Conservation (phyloP, 2,888 invertebrate genomes). For the Acrobasis repandana region DNA sequence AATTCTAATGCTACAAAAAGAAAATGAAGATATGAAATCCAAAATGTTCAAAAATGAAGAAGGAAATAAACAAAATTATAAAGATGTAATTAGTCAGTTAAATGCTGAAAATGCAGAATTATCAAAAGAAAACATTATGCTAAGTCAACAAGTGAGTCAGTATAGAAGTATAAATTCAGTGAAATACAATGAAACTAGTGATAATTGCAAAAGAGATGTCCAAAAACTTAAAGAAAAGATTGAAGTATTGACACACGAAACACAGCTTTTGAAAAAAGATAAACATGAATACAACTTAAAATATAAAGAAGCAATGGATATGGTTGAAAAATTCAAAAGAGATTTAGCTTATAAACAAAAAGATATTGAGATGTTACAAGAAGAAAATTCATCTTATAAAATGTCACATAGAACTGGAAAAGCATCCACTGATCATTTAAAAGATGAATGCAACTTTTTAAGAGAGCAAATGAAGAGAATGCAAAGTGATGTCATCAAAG, state of each 20-base stretch:
- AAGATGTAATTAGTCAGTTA: conserved; percentile 70
- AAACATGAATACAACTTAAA: conserved; percentile 67
- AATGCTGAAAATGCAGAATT: conserved; percentile 73
- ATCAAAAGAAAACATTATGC: conserved; percentile 70
- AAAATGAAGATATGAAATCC: conserved; percentile 68
- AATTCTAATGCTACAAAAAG: conserved; percentile 72
- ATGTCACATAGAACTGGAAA: conserved; percentile 69
- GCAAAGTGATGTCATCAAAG: conserved; percentile 74
- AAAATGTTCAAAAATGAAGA: conserved; percentile 48
- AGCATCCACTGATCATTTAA: conserved; percentile 69
- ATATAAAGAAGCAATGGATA: conserved; percentile 64
- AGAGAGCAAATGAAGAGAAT: conserved; percentile 73
- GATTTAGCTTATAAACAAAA: conserved; percentile 69
- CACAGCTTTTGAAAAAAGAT: conserved; percentile 62
- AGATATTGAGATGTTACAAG: conserved; percentile 68
- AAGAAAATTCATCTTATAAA: conserved; percentile 75
- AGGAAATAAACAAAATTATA: conserved; percentile 61
- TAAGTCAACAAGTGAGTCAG: conserved; percentile 67
- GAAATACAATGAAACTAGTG: conserved; percentile 48
- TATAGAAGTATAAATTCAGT: conserved; percentile 54
- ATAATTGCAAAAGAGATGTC: conserved; percentile 51
- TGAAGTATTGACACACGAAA: conserved; percentile 57
- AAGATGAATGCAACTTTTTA: conserved; percentile 71
- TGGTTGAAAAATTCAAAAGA: conserved; percentile 67
- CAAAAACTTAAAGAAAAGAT: conserved; percentile 60